Evolutionary conservation across 2,113 vertebrate species (phyloP).

Genomic region (Lasiurus borealis): DNA sequence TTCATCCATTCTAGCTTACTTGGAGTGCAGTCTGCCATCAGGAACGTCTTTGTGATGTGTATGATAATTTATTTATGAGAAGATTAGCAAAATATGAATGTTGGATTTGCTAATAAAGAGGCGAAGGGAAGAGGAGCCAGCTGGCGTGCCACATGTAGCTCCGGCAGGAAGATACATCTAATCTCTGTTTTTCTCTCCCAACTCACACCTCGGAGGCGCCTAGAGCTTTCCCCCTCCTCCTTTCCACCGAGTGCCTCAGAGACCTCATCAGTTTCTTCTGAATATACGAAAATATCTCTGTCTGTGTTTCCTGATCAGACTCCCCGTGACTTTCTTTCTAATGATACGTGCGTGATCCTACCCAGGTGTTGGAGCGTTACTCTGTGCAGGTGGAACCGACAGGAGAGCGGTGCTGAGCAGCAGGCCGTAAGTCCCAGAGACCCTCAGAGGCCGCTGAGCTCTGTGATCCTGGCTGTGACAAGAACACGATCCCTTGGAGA

Average conservation of each 20-base stretch:
- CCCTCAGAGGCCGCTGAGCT: not conserved
- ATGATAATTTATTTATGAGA: conserved; percentile 59
- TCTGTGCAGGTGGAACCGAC: not conserved
- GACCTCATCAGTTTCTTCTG: not conserved
- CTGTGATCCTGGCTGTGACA: not conserved
- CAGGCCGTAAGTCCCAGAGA: not conserved
- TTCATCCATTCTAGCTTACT: not conserved
- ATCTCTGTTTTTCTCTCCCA: not conserved
- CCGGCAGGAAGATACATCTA: not conserved
- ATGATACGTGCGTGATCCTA: not conserved
- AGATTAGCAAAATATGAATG: conserved; percentile 56
- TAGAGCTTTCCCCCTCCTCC: not conserved
- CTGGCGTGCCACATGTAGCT: not conserved
- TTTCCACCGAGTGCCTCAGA: not conserved
- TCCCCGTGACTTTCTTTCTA: not conserved
- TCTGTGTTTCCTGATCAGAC: not conserved
- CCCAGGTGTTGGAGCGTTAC: not conserved
- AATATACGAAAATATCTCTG: not conserved
- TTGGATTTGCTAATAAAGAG: conserved; percentile 45
- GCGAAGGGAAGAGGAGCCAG: conserved; percentile 20
- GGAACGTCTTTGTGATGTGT: conserved; percentile 15
- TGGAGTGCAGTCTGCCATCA: not conserved
- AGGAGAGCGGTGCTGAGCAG: not conserved
- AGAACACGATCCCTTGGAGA: not conserved
- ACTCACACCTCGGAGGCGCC: not conserved